Conservation (phyloP, 2,888 invertebrate species). For the Adineta ricciae region DNA sequence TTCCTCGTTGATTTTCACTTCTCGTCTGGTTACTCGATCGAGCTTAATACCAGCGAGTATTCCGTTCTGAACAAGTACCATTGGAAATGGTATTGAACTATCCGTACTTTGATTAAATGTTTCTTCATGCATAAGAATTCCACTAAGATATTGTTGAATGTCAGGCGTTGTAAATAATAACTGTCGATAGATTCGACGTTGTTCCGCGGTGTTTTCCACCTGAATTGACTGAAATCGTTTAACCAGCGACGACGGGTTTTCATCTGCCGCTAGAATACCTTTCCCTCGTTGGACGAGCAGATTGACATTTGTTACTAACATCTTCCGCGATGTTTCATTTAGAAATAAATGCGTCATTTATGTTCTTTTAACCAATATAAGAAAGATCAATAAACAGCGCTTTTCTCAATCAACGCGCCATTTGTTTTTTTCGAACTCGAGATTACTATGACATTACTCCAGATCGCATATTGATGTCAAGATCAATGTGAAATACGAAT, state of each 20-base stretch:
- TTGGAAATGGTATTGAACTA: conserved; percentile 54
- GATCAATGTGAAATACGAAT: no score
- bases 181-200: conserved; percentile 73
- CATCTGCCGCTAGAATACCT: conserved; percentile 94
- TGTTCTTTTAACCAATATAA: not conserved
- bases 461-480: not conserved
- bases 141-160: conserved; percentile 65
- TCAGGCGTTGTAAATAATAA: conserved; percentile 65
- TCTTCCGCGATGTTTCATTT: not conserved
- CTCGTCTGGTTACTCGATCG: conserved; percentile 84
- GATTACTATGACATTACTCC: not conserved
- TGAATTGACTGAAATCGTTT: conserved; percentile 77
- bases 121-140: conserved; percentile 96
- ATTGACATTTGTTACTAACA: conserved; percentile 50
- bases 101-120: conserved; percentile 91
- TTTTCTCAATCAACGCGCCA: no score
- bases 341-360: not conserved
- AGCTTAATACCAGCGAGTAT: conserved; percentile 56
- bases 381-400: no score
- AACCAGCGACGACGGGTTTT: conserved; percentile 81
- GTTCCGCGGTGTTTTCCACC: conserved; percentile 81
- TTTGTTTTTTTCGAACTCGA: no score
- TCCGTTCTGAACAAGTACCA: conserved; percentile 38
- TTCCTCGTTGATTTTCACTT: not conserved
- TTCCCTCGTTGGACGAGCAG: conserved; percentile 59